A percentile compares a stretch with the other conserved stretches of the same genome.
Conservation (phyloP, 2,888 invertebrate species). For the Stenichneumon culpator region DNA sequence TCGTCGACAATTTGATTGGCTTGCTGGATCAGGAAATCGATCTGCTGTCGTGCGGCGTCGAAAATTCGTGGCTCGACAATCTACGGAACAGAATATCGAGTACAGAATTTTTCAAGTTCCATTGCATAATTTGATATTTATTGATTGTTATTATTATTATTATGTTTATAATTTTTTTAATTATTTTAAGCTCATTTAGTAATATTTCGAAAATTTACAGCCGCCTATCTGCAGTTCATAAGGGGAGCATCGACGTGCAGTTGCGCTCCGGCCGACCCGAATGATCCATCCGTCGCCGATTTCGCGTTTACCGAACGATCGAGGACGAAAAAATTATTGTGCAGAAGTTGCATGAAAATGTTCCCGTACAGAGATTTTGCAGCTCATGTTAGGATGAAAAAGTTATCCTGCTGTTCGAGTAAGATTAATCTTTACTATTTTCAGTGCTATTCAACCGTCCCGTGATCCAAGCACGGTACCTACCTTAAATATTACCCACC, state of each 20-base stretch:
- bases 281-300: constrained; percentile 53
- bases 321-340: constrained; percentile 75
- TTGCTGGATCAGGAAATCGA: constrained; percentile 91
- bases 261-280: constrained; percentile 69
- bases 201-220: constrained; percentile 64
- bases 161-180: not conserved
- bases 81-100: constrained; percentile 88
- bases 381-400: constrained; percentile 76
- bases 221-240: constrained; percentile 77
- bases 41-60: constrained; percentile 89
- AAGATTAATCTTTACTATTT: constrained; percentile 44
- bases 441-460: no score
- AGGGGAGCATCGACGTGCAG: constrained; percentile 76
- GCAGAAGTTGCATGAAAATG: constrained; percentile 78
- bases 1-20: constrained; percentile 87
- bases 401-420: constrained; percentile 78
- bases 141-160: not conserved
- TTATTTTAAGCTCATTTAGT: not conserved
- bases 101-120: constrained; percentile 61
- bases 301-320: constrained; percentile 73
- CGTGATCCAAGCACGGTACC: no score
- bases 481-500: no score
- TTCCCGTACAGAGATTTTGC: constrained; percentile 76
- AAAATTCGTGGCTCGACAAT: constrained; percentile 87
- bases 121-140: not conserved